A percentile compares a stretch with the other conserved stretches of the same genome.
Conservation (phyloP, 2,797 vertebrate genomes). For the Gila robusta region DNA sequence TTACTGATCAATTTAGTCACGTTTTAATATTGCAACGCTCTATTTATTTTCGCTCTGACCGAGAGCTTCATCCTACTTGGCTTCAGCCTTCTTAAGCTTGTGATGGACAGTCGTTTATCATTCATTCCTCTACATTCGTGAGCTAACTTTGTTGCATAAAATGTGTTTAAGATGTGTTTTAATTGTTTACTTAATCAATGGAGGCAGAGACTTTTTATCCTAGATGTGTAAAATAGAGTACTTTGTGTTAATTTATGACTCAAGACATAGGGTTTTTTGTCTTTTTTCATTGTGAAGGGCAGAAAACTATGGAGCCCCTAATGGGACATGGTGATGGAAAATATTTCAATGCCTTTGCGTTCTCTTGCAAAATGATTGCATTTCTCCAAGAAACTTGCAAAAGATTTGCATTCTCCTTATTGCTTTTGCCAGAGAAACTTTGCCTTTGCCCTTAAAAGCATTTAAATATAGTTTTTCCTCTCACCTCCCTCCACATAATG, state of each 20-base stretch:
- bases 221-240: constrained; percentile 45
- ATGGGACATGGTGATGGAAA: neutral
- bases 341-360: neutral
- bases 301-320: neutral
- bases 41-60: constrained; percentile 3
- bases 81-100: neutral
- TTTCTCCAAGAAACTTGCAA: neutral
- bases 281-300: constrained; percentile 23
- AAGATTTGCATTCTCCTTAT: neutral
- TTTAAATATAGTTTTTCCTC: neutral
- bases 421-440: neutral
- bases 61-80: neutral
- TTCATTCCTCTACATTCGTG: constrained; percentile 2
- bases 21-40: constrained; percentile 4
- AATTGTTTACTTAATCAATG: constrained; percentile 41
- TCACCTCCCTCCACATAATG: neutral
- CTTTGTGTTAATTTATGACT: constrained; percentile 57
- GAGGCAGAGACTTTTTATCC: constrained; percentile 34
- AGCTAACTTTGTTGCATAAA: constrained; percentile 17
- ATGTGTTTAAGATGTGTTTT: constrained; percentile 42
- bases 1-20: constrained; percentile 23
- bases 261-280: constrained; percentile 38
- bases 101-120: neutral
- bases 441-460: neutral
- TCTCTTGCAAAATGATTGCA: neutral